Percentiles rank a stretch among this genome's conserved stretches.
These are phyloP conservation scores for Noctua comes DNA, from an alignment of 2,888 invertebrate genomes.

Conservation along the genomic window DNA sequence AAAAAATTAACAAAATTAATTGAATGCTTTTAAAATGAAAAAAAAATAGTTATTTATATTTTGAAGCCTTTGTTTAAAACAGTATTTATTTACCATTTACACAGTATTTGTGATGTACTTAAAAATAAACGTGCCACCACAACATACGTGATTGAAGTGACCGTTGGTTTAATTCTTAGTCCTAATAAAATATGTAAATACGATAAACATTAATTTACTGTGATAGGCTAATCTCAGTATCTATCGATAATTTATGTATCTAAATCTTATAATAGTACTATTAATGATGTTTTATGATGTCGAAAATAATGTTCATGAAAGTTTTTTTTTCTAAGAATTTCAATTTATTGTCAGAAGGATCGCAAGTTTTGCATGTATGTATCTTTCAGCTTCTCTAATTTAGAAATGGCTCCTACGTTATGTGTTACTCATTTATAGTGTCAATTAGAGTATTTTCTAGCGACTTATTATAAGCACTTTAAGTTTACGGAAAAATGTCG, in stretches of 20 bases:
- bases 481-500: too few species aligned
- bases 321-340: neutral
- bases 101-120: constrained; percentile 23
- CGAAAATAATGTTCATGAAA: neutral
- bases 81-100: constrained; percentile 63
- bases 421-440: neutral
- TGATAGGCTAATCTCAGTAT: constrained; percentile 61
- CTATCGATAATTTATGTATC: constrained; percentile 55
- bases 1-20: constrained; percentile 5
- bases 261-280: constrained; percentile 46
- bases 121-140: constrained; percentile 55
- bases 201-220: constrained; percentile 57
- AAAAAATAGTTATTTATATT: neutral
- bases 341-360: neutral
- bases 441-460: neutral
- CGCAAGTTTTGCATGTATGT: neutral
- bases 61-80: neutral
- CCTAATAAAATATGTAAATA: constrained; percentile 48
- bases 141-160: constrained; percentile 64
- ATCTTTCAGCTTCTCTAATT: neutral
- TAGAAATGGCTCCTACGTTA: neutral
- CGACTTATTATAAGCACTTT: too few species aligned
- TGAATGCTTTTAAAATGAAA: constrained; percentile 10
- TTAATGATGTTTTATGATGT: constrained; percentile 10
- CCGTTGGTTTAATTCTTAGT: constrained; percentile 35